phyloP scores from a whole-genome alignment of 1,140 invertebrate species.

The Magallana angulata region DNA sequence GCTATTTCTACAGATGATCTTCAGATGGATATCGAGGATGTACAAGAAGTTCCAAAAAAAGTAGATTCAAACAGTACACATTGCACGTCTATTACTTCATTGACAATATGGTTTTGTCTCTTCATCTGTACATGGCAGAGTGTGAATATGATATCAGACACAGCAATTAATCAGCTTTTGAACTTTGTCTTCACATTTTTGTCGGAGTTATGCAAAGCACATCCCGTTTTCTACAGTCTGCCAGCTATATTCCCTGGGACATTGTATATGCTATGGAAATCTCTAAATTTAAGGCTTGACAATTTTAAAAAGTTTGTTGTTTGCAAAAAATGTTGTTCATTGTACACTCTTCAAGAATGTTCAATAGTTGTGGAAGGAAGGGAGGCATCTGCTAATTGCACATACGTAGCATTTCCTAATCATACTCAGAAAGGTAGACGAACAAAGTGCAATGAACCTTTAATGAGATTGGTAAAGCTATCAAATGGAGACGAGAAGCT shows the following conservation, averaged over 20 bases:
- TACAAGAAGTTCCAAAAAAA: background rate
- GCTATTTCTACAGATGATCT: background rate
- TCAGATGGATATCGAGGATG: background rate
- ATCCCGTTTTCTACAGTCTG: background rate
- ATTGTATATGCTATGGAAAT: constrained; percentile 40
- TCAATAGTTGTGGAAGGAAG: background rate
- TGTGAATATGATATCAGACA: constrained; percentile 21
- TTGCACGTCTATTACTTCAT: background rate
- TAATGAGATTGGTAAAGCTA: constrained; percentile 35
- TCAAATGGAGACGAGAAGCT: constrained; percentile 8
- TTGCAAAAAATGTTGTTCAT: constrained; percentile 48
- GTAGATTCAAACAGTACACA: background rate
- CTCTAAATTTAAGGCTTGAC: constrained; percentile 15
- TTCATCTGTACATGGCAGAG: constrained; percentile 45
- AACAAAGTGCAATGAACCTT: background rate
- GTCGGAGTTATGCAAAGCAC: background rate
- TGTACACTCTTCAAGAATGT: background rate
- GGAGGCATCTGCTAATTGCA: background rate
- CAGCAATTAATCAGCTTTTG: constrained; percentile 1
- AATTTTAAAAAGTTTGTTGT: constrained; percentile 51
- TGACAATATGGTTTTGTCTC: constrained; percentile 29
- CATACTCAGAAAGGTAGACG: constrained; percentile 11
- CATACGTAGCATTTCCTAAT: constrained; percentile 39
- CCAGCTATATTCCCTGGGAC: constrained; percentile 29
- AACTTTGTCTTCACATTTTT: constrained; percentile 34